Conservation (phyloP, 2,113 vertebrate genomes). For the Cacatua alba region DNA sequence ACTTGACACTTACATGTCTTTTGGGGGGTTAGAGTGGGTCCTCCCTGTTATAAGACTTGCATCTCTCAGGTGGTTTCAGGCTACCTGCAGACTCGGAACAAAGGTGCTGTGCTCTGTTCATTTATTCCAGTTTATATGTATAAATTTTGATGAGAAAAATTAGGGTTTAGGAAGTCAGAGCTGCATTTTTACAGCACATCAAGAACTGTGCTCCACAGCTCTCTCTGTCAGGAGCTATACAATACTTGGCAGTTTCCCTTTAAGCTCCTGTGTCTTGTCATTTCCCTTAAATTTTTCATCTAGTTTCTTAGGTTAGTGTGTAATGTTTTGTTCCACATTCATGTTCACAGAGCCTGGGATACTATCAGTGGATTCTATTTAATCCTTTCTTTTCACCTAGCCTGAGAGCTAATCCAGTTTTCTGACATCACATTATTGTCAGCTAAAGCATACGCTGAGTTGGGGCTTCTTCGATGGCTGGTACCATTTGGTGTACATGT, state of each 20-base stretch:
- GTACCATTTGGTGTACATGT: rapidly evolving
- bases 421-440: neutral
- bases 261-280: neutral
- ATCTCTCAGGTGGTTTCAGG: neutral
- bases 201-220: neutral
- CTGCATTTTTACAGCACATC: neutral
- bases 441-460: neutral
- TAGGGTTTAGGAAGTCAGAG: neutral
- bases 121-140: neutral
- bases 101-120: neutral
- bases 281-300: neutral
- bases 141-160: neutral
- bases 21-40: rapidly evolving
- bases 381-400: slow-evolving; percentile 13
- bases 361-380: neutral
- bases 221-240: neutral
- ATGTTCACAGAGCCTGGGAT: neutral
- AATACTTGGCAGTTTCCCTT: neutral
- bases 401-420: neutral
- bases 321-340: neutral
- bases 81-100: neutral
- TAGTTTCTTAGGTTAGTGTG: neutral
- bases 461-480: neutral
- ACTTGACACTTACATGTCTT: neutral
- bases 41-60: neutral